phyloP scores from a whole-genome alignment of 2,113 vertebrate genomes.

The Cheirogaleus medius region DNA sequence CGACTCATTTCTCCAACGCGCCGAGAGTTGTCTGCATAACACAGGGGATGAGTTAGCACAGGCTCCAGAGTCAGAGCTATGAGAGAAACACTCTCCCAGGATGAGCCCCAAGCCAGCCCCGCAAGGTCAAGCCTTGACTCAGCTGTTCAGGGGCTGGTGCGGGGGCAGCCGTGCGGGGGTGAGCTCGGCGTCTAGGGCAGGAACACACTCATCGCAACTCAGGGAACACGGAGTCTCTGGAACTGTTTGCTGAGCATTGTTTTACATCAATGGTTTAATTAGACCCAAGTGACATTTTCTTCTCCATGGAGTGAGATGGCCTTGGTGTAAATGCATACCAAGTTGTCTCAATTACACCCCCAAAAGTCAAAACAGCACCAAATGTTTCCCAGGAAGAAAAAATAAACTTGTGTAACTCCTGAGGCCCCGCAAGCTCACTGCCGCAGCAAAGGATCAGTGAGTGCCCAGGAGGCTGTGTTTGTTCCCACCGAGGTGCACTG shows the following conservation, averaged over 20 bases:
- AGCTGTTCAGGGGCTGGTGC: accelerated
- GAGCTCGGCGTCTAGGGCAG: accelerated
- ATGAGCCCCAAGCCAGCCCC: too few relatives aligned
- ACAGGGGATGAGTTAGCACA: accelerated
- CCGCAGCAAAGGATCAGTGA: neutral
- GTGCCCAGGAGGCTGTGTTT: accelerated
- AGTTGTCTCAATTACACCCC: neutral
- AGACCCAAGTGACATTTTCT: neutral
- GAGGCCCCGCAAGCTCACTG: neutral
- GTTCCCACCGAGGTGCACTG: accelerated
- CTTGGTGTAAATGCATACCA: neutral
- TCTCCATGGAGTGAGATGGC: neutral
- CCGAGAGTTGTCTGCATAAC: neutral
- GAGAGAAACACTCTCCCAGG: too few relatives aligned
- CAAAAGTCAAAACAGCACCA: neutral
- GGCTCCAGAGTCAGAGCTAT: neutral
- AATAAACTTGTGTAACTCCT: accelerated
- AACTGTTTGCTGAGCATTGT: neutral
- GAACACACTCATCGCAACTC: accelerated
- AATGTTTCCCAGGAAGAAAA: neutral
- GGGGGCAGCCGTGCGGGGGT: accelerated
- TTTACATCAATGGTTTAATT: neutral
- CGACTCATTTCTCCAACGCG: neutral
- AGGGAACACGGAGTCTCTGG: neutral
- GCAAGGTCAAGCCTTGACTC: accelerated